Evolutionary conservation across 2,113 vertebrate species (phyloP), one percentile per base, ranked within the genome.

Genomic region (Zosterops borbonicus): DNA sequence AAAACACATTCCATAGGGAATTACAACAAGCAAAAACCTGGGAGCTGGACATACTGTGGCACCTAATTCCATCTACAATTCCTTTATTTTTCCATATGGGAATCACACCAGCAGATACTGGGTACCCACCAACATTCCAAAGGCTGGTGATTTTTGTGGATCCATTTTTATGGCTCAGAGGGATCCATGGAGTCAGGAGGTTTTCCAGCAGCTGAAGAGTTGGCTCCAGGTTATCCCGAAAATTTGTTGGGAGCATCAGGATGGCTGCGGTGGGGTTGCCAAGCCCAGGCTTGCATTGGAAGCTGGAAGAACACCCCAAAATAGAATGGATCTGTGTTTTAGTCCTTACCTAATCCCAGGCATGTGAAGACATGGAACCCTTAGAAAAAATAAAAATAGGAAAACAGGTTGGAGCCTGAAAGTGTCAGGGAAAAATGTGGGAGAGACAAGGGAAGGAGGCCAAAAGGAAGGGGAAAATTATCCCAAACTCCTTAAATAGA

Each of bases 101-200:
- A 52, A 14, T 50, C 42, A 9, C 59, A 14, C 17, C 37, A 5
- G 12, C 46, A 47, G 47, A 6, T 12, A 7, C 5, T 1, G 3
- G 29, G 12, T 73, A 33, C 31, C 24, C 46, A 23, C 6, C 8
- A 9, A 3, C 5, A 5, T 14, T 73, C 23, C 5, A 50, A 42
- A 76, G 11, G 16, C 11, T 2, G 3, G 24, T 29, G 62, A 10
- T 52, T 75, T 75, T 44, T 44, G 3, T 11, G 14, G 13, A 5
- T 25, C 46, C 1, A 0, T 42, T 83, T 68, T 63, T 9, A 0
- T 15, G 53, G 41, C 46, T 53, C 62, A 31, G 58, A 64, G 44
- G 20, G 37, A 22, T 11, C 2, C 6, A 1, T 1, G 14, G 42
- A n/a, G 11, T 11, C 3, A 2, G 4, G 29, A 56, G 22, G 39